Evolutionary conservation across 2,113 vertebrate species (phyloP), one percentile per base, ranked within the genome.

Genomic region (Chaetodon auriga): DNA sequence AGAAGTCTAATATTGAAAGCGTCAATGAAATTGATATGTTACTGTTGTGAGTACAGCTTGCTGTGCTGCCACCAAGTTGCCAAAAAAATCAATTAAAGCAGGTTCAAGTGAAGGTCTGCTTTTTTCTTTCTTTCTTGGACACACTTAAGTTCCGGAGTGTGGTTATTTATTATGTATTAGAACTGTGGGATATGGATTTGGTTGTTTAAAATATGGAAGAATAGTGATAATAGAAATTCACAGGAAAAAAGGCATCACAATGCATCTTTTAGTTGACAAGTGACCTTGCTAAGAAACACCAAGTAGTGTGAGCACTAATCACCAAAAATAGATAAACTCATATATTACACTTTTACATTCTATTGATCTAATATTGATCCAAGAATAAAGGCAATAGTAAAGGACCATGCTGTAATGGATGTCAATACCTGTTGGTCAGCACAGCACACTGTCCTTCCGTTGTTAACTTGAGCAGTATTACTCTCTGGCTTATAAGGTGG

Each of bases 381-480:
- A 38, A 38, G 7, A 36, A 60, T 60, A 46, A 15, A 11, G 8
- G 13, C 3, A 9, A 64, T 30, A 1, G 16, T 35, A 16, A 45
- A 46, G 16, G 12, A 46, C 38, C 18, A 58, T 45, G 6, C 16
- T 43, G 15, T 46, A 66, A 51, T 5, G 48, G 53, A 65, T 68
- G 19, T 61, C 43, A 53, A 23, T 0, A n/a, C 13, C 23, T 45
- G 43, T 35, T 19, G 41, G 36, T 25, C 19, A 36, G 38, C 41
- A 51, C 15, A 38, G 23, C 25, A 4, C 21, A 25, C 14, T 38
- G 36, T 36, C 16, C 13, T 46, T 57, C 45, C 18, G 9, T n/a
- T 2, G 7, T 64, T 57, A 75, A 54, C 68, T 60, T 78, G 41
- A 70, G 48, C 72, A 53, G 73, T 23, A 75, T 72, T 72, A 79